Conservation (phyloP, 2,113 vertebrate genomes). For the Tragelaphus imberbis region DNA sequence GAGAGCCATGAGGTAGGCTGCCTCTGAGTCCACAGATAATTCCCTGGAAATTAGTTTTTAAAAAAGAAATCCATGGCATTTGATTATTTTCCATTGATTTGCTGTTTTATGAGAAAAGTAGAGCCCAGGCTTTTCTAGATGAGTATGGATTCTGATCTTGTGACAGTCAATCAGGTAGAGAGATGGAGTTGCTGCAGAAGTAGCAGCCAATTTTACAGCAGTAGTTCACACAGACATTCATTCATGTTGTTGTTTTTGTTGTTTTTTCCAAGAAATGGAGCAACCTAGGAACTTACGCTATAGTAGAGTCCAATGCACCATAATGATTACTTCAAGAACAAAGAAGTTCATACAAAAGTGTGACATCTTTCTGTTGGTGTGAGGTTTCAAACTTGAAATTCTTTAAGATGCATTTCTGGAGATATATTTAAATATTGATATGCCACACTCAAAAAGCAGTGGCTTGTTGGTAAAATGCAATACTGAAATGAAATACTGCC, state of each 20-base stretch:
- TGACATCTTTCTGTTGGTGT: not conserved
- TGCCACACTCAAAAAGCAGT: not conserved
- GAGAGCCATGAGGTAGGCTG: not conserved
- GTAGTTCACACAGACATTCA: conserved; percentile 41
- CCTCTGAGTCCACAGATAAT: not conserved
- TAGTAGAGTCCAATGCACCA: not conserved
- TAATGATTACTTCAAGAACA: not conserved
- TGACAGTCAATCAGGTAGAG: not conserved
- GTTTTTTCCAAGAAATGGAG: not conserved
- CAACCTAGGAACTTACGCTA: not conserved
- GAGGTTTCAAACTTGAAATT: not conserved
- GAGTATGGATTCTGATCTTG: not conserved
- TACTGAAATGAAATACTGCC: not conserved
- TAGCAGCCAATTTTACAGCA: conserved; percentile 12
- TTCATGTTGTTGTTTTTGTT: not conserved
- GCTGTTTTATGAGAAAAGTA: not conserved
- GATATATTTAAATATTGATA: conserved; percentile 11
- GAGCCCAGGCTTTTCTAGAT: not conserved
- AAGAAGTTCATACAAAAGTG: not conserved
- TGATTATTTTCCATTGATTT: not conserved
- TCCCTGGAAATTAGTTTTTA: not conserved
- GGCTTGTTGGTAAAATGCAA: not conserved
- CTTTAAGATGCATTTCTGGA: not conserved
- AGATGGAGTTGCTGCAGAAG: not conserved
- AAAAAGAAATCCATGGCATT: not conserved